phyloP scores from a whole-genome alignment of 2,888 invertebrate genomes.

The Phaonia tiefii region DNA sequence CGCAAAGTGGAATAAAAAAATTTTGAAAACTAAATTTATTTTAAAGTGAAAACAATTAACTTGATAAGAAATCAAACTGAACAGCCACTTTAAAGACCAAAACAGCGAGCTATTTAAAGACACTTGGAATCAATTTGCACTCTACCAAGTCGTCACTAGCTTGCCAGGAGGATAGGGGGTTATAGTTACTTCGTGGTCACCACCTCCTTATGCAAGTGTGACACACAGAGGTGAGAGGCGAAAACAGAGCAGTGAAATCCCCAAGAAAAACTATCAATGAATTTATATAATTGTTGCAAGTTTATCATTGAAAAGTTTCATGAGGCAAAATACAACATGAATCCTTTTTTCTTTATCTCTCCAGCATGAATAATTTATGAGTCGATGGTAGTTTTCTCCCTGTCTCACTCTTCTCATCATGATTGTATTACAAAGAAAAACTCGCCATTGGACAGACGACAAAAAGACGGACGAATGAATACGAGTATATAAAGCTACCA shows the following conservation, averaged over 20 bases:
- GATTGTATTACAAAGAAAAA: neutral
- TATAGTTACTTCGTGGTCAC: no score
- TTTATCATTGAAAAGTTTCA: slow-evolving; percentile 19
- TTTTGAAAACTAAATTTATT: no score
- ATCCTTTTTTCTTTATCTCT: slow-evolving; percentile 1
- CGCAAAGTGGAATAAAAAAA: no score
- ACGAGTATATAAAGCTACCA: no score
- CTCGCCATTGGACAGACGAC: slow-evolving; percentile 1
- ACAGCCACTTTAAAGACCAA: neutral
- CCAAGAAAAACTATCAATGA: neutral
- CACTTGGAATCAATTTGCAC: no score
- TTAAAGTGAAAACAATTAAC: no score
- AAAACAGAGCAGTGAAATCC: neutral
- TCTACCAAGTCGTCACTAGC: no score
- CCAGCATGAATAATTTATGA: slow-evolving; percentile 21
- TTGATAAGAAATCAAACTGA: neutral
- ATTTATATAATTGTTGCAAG: slow-evolving; percentile 47
- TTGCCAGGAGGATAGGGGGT: no score
- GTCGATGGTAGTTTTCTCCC: neutral
- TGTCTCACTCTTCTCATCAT: neutral
- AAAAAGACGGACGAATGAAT: neutral
- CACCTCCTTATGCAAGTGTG: neutral
- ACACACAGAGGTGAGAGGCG: neutral
- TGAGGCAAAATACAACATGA: neutral
- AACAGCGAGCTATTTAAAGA: no score